These are phyloP conservation scores for Syngnathus typhle DNA, from an alignment of 2,113 vertebrate genomes.

Conservation along the genomic window DNA sequence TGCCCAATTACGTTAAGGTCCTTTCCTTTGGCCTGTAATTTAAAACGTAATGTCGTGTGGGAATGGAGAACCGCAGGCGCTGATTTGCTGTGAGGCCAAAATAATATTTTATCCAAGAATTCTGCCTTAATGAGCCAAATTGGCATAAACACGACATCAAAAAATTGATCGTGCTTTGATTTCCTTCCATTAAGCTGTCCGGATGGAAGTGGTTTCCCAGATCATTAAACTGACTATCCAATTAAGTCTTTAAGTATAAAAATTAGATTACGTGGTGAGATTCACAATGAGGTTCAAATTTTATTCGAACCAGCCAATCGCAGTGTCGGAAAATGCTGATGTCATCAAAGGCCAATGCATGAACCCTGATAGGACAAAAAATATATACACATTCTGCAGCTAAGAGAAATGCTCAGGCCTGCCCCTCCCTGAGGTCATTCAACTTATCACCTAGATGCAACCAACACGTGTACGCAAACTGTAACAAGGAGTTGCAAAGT, in stretches of 20 bases:
- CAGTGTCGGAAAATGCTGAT: too few species aligned
- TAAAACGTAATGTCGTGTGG: not conserved
- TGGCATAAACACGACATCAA: not conserved
- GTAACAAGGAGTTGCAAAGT: slow-evolving; percentile 1
- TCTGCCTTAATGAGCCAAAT: not conserved
- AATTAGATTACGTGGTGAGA: not conserved
- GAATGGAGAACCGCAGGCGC: too few species aligned
- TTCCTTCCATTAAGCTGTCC: not conserved
- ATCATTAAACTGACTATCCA: not conserved
- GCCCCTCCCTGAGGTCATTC: not conserved
- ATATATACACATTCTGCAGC: not conserved
- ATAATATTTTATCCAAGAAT: not conserved
- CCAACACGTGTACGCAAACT: slow-evolving; percentile 2
- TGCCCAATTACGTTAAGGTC: not conserved
- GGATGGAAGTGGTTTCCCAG: not conserved
- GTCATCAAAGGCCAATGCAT: not conserved
- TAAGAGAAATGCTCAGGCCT: not conserved
- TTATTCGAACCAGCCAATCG: too few species aligned
- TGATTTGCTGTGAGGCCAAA: not conserved
- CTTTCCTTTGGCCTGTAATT: too few species aligned
- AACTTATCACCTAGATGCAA: not conserved
- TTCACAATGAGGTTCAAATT: not conserved
- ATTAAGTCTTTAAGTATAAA: not conserved
- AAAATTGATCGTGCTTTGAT: not conserved
- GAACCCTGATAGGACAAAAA: not conserved